These are phyloP conservation scores for Sinelater perroti DNA, from an alignment of 2,888 invertebrate species.

Conservation along the genomic window DNA sequence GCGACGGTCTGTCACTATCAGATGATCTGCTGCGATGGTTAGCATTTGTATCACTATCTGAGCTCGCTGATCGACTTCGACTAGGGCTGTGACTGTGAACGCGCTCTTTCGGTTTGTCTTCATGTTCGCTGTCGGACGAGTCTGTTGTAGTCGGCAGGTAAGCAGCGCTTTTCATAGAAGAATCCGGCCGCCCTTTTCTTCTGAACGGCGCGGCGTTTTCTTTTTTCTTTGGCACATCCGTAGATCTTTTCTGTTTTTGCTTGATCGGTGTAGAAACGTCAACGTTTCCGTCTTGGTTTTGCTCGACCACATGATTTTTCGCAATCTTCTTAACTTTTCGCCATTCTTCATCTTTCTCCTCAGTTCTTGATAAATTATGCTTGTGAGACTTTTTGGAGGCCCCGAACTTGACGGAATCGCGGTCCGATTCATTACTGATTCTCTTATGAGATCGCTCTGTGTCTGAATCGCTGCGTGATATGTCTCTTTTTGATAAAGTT, in stretches of 20 bases:
- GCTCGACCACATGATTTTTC: slow-evolving; percentile 40
- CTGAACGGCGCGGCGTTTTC: slow-evolving; percentile 51
- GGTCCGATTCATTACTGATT: slow-evolving; percentile 44
- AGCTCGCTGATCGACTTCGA: slow-evolving; percentile 44
- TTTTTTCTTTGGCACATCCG: slow-evolving; percentile 51
- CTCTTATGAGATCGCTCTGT: slow-evolving; percentile 43
- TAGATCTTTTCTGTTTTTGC: slow-evolving; percentile 43
- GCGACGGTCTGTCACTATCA: slow-evolving; percentile 42
- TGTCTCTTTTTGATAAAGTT: slow-evolving; percentile 47
- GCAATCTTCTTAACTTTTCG: slow-evolving; percentile 52
- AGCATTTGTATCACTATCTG: slow-evolving; percentile 44
- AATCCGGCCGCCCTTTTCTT: slow-evolving; percentile 61
- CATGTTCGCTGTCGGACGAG: slow-evolving; percentile 57
- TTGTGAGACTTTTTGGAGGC: slow-evolving; percentile 45
- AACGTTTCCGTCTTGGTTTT: slow-evolving; percentile 24
- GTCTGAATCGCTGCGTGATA: slow-evolving; percentile 46
- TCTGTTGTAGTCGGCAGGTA: slow-evolving; percentile 56
- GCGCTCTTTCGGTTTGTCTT: slow-evolving; percentile 50
- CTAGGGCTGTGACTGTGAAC: slow-evolving; percentile 34
- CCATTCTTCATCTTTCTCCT: slow-evolving; percentile 53
- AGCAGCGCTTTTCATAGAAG: slow-evolving; percentile 49
- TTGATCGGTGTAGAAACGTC: slow-evolving; percentile 23
- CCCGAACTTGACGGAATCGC: slow-evolving; percentile 41
- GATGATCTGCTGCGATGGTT: slow-evolving; percentile 40
- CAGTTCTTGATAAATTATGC: slow-evolving; percentile 44